Percentiles rank a stretch among this genome's conserved stretches.
Conservation (phyloP, 2,797 vertebrate genomes). For the Diglossa cyanea region DNA sequence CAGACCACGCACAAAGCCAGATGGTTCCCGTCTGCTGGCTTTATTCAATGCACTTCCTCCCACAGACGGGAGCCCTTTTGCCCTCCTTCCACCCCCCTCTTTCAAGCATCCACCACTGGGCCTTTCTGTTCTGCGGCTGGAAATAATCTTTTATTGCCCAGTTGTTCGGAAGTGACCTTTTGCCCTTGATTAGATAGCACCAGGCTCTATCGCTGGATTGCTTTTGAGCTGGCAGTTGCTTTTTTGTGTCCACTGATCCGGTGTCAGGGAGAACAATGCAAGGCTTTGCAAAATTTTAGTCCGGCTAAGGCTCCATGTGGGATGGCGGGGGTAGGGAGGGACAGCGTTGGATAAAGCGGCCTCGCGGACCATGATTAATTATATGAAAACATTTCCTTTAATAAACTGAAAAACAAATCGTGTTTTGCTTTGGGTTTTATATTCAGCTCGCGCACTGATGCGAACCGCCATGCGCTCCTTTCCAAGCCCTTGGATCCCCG, state of each 20-base stretch:
- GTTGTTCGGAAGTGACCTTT: conserved; percentile 99
- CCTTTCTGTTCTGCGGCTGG: conserved; percentile 88
- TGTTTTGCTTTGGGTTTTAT: conserved; percentile 23
- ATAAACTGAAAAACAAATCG: conserved; percentile 59
- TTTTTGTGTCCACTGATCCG: conserved; percentile 86
- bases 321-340: conserved; percentile 70
- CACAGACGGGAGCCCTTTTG: conserved; percentile 80
- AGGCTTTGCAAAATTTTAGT: conserved; percentile 83
- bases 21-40: conserved; percentile 96
- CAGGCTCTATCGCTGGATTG: conserved; percentile 90
- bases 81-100: conserved; percentile 64
- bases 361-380: conserved; percentile 25
- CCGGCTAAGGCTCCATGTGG: conserved; percentile 70
- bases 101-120: conserved; percentile 70
- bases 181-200: conserved; percentile 98
- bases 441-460: background rate
- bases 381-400: conserved; percentile 56
- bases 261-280: conserved; percentile 89
- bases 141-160: conserved; percentile 99
- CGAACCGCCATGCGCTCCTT: background rate
- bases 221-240: conserved; percentile 85
- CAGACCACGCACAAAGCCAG: conserved; percentile 87
- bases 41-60: conserved; percentile 93
- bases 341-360: conserved; percentile 2
- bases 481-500: background rate